Base-by-base conservation (phyloP, 2,888 invertebrate genomes). In the Microctonus brassicae region DNA sequence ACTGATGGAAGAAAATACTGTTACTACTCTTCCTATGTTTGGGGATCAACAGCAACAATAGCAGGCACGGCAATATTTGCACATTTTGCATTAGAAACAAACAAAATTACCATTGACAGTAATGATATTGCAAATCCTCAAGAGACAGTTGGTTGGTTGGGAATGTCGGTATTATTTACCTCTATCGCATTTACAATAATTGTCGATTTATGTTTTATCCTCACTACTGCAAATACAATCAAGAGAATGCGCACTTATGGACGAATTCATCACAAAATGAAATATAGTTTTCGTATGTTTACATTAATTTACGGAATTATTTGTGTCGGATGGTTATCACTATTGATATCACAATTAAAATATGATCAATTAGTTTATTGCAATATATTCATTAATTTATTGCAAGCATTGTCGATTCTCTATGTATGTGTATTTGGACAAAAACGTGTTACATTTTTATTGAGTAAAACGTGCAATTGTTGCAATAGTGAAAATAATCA, bases 1-100 rank as follows among this genome's bases (percentile, higher is more conserved):
- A 95, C 95, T 0, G 95, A 96, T 87, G 94, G 94, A 0, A 91
- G 93, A 73, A 95, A 95, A 88, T 96, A 95, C 84, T 95, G 95
- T 82, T 95, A 95, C 83, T 96, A 96, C 84, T 95, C 95, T 0
- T 90, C 90, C 52, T 95, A 94, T 79, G 94, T 94, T 0, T 95
- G 95, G 95, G 90, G 92, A 5, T 91, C 91, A 76, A 95, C 95
- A 0, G 84, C 91, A 0, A 83, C 91, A 22, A 92, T 95, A 90
- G 92, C 94, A 0, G 90, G 89, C 0, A 89, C 95, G 81, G 95
- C 95, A 0, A 90, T 95, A 60, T 94, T 94, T 84, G 94, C 95
- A 0, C 95, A 96, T 87, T 94, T 94, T 82, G 91, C 94, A 39
- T 89, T 96, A 69, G 94, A 94, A 81, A 92, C 93, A 58, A 91